Percentiles rank a stretch among this genome's conserved stretches.
Conservation (phyloP, 1,140 invertebrate genomes). For the Drosophila littoralis region DNA sequence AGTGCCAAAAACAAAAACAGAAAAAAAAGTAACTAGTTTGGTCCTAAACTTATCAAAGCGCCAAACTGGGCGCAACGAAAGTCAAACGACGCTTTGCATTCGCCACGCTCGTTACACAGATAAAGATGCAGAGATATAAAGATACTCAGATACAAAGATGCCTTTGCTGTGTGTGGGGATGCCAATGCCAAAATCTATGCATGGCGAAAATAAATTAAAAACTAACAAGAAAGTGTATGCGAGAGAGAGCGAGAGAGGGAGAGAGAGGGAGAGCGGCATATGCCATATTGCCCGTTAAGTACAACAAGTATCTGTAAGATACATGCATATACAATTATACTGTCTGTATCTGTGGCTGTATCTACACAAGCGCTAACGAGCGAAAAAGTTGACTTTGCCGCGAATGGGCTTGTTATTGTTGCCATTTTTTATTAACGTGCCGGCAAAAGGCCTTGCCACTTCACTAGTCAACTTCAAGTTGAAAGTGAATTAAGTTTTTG, state of each 20-base stretch:
- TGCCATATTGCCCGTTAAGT: slow-evolving; percentile 49
- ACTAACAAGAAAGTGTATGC: slow-evolving; percentile 21
- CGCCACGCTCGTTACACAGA: slow-evolving; percentile 54
- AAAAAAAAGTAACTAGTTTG: slow-evolving; percentile 38
- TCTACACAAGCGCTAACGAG: slow-evolving; percentile 48
- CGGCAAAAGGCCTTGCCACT: slow-evolving; percentile 52
- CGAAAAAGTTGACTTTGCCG: slow-evolving; percentile 50
- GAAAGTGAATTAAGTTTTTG: slow-evolving; percentile 75
- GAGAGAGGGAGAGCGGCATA: slow-evolving; percentile 24
- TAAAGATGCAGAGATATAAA: slow-evolving; percentile 29
- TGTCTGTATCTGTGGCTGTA: slow-evolving; percentile 20
- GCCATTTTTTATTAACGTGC: slow-evolving; percentile 43
- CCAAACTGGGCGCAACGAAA: slow-evolving; percentile 58
- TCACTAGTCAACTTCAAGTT: slow-evolving; percentile 61
- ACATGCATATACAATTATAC: slow-evolving; percentile 22
- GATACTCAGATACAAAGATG: slow-evolving; percentile 24
- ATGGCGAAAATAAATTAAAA: slow-evolving; percentile 52
- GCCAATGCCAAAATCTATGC: slow-evolving; percentile 55
- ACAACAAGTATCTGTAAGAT: slow-evolving; percentile 55
- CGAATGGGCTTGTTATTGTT: slow-evolving; percentile 43
- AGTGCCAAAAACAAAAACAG: slow-evolving; percentile 12
- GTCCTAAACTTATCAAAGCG: slow-evolving; percentile 16
- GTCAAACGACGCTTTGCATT: slow-evolving; percentile 60
- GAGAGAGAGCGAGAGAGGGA: neutral
- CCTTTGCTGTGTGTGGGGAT: slow-evolving; percentile 36